phyloP scores from a whole-genome alignment of 2,888 invertebrate species.

The Mythimna lalbum region DNA sequence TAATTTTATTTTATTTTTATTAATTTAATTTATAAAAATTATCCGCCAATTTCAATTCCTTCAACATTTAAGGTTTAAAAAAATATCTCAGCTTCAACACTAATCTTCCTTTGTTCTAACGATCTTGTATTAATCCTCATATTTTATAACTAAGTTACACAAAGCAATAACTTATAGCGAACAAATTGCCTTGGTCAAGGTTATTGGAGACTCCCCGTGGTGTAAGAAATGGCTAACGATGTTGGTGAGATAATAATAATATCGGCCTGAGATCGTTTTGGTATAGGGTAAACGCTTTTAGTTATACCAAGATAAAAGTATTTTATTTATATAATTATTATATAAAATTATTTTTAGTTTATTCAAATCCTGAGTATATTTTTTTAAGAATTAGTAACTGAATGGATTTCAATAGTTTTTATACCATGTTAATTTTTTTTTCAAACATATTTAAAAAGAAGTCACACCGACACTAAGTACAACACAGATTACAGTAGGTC shows the following conservation, averaged over 20 bases:
- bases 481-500: no score
- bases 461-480: no score
- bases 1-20: no score
- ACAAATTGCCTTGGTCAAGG: conserved; percentile 45
- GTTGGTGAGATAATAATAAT: conserved; percentile 29
- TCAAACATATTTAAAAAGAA: no score
- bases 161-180: conserved; percentile 45
- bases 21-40: no score
- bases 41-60: no score
- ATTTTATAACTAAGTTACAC: conserved; percentile 41
- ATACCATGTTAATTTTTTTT: no score
- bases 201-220: conserved; percentile 37
- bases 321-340: neutral
- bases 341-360: no score
- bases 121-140: conserved; percentile 25
- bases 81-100: neutral
- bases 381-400: no score
- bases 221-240: conserved; percentile 49
- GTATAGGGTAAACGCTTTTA: neutral
- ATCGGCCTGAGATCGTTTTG: neutral
- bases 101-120: conserved; percentile 19
- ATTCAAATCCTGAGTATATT: no score
- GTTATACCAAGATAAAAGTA: neutral
- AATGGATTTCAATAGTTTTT: no score
- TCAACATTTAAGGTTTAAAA: neutral